Evolutionary conservation across 1,140 invertebrate species (phyloP).

Genomic region (Tetranychus cinnabarinus): DNA sequence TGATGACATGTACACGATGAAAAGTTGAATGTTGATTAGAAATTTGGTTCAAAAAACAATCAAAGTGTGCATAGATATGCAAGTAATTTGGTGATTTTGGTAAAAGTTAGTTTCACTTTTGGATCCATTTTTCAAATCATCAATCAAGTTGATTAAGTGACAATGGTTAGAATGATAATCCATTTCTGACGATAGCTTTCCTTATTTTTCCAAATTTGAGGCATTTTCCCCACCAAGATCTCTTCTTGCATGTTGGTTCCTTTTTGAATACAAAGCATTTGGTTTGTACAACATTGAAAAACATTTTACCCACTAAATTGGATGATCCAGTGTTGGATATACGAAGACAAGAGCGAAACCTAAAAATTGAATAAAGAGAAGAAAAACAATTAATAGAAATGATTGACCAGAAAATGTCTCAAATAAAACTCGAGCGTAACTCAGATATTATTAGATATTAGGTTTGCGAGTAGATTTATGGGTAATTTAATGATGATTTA

Average conservation of each 20-base stretch:
- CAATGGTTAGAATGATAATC: neutral
- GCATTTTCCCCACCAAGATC: conserved; percentile 63
- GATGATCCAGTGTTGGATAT: conserved; percentile 53
- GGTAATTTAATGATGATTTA: no score
- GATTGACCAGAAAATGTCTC: neutral
- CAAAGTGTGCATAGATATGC: no score
- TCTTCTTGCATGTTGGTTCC: conserved; percentile 42
- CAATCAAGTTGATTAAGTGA: no score
- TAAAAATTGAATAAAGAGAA: conserved; percentile 20
- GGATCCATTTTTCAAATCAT: no score
- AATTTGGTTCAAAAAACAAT: no score
- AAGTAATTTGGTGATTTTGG: no score
- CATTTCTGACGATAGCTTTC: conserved; percentile 26
- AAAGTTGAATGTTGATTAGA: no score
- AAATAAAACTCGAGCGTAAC: no score
- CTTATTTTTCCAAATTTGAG: conserved; percentile 37
- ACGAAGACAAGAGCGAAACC: conserved; percentile 73
- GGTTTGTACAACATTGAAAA: conserved; percentile 76
- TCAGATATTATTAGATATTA: no score
- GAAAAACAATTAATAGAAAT: neutral
- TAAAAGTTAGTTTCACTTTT: no score
- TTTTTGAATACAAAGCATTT: conserved; percentile 68
- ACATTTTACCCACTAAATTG: conserved; percentile 70
- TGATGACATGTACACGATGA: no score
- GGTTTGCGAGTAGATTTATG: no score